phyloP scores from a whole-genome alignment of 2,888 invertebrate genomes.

The Loripinus fragilis region DNA sequence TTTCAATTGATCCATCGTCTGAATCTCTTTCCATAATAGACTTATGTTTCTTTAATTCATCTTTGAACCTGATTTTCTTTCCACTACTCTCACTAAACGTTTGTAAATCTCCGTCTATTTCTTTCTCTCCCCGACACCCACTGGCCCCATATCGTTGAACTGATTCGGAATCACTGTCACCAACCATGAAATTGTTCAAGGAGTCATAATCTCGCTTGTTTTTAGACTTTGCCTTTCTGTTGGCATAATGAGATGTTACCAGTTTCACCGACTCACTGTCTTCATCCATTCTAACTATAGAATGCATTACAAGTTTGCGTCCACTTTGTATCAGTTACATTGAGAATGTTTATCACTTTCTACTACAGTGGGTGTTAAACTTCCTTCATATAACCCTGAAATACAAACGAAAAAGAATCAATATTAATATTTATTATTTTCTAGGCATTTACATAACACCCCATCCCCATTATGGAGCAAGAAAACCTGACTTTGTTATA shows the following conservation, averaged over 20 bases:
- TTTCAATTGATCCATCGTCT: constrained; percentile 44
- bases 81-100: constrained; percentile 16
- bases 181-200: constrained; percentile 50
- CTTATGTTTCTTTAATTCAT: constrained; percentile 54
- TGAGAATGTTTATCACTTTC: too few species aligned
- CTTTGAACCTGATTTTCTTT: constrained; percentile 51
- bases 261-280: constrained; percentile 17
- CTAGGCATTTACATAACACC: too few species aligned
- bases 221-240: constrained; percentile 14
- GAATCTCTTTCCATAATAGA: constrained; percentile 42
- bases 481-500: too few species aligned
- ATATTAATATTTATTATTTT: too few species aligned
- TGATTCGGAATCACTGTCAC: constrained; percentile 55
- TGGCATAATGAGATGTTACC: constrained; percentile 9
- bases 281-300: constrained; percentile 11
- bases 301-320: constrained; percentile 11
- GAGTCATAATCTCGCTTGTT: constrained; percentile 50
- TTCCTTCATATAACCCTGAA: too few species aligned
- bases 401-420: too few species aligned
- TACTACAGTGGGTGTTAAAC: too few species aligned
- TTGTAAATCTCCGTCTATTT: constrained; percentile 23
- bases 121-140: constrained; percentile 4
- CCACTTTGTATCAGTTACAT: too few species aligned
- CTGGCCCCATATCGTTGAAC: constrained; percentile 34
- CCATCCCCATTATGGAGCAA: too few species aligned